These are phyloP conservation scores for Ptycholaimellus sp. DNA, from an alignment of 2,888 invertebrate genomes.

Conservation along the genomic window DNA sequence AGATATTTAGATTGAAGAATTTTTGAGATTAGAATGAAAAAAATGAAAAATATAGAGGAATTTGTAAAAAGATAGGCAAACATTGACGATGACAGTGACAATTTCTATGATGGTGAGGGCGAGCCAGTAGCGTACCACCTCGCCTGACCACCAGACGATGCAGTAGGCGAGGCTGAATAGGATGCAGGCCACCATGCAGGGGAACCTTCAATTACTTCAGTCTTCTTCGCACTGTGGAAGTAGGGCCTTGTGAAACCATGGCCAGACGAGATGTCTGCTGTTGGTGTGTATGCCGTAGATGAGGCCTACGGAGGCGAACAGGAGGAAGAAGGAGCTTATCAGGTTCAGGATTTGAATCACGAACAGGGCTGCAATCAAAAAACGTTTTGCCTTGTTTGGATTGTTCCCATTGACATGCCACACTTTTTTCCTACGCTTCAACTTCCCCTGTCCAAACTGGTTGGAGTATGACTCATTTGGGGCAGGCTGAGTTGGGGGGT, in stretches of 20 bases:
- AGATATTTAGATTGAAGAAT: not conserved
- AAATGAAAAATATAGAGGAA: not conserved
- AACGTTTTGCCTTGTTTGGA: too few relatives aligned
- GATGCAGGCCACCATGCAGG: conserved; percentile 17
- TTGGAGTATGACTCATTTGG: too few relatives aligned
- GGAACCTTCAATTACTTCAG: too few relatives aligned
- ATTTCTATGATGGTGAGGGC: conserved; percentile 22
- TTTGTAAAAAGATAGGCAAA: conserved; percentile 8
- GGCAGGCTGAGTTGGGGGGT: too few relatives aligned
- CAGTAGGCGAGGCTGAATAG: conserved; percentile 21
- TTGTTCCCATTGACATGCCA: too few relatives aligned
- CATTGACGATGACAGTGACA: conserved; percentile 21
- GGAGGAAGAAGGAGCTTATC: conserved; percentile 22
- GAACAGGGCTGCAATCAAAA: conserved; percentile 18
- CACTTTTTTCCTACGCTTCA: too few relatives aligned
- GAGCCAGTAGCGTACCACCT: conserved; percentile 16
- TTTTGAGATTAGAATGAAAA: not conserved
- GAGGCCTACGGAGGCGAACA: conserved; percentile 20
- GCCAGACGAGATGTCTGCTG: conserved; percentile 13
- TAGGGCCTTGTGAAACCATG: too few relatives aligned
- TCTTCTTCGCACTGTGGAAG: too few relatives aligned
- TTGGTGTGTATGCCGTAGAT: conserved; percentile 22
- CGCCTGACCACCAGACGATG: conserved; percentile 15
- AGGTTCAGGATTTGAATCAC: conserved; percentile 22
- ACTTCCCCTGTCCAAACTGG: too few relatives aligned